These are phyloP conservation scores for Pseudococcus jackbeardsleyi DNA, from an alignment of 2,888 invertebrate species.

Conservation along the genomic window DNA sequence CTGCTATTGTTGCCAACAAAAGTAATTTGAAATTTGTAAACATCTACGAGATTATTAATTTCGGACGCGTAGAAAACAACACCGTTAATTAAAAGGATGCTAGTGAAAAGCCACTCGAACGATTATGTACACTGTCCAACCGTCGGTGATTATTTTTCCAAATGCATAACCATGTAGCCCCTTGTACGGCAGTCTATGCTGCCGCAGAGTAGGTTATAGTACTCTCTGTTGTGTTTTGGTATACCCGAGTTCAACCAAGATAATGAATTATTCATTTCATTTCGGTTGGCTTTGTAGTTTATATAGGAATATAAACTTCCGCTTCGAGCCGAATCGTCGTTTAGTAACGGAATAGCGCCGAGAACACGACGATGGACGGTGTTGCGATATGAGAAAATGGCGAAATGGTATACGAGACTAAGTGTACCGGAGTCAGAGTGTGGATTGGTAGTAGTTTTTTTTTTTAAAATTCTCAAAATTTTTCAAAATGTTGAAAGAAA, in stretches of 20 bases:
- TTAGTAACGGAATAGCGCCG: background rate
- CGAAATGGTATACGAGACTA: background rate
- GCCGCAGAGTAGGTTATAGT: constrained; percentile 21
- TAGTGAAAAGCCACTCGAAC: constrained; percentile 4
- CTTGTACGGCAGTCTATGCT: background rate
- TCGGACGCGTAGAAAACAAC: background rate
- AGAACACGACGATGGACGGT: constrained; percentile 15
- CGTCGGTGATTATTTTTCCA: constrained; percentile 12
- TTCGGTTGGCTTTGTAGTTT: constrained; percentile 22
- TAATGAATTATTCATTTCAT: constrained; percentile 22
- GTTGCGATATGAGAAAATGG: background rate
- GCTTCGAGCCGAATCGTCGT: constrained; percentile 22
- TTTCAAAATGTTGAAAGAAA: no score
- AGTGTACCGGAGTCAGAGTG: background rate
- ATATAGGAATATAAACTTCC: constrained; percentile 22
- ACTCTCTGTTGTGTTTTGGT: background rate
- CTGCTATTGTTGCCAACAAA: background rate
- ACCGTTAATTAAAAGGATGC: constrained; percentile 8
- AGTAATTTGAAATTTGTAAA: background rate
- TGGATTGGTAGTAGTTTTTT: no score
- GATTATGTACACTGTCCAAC: background rate
- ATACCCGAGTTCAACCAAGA: background rate
- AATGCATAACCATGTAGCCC: constrained; percentile 15
- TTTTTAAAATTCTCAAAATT: no score
- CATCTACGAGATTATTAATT: background rate